Evolutionary conservation across 2,888 invertebrate species (phyloP), one percentile per base, ranked within the genome.

Genomic region (Formica aserva): DNA sequence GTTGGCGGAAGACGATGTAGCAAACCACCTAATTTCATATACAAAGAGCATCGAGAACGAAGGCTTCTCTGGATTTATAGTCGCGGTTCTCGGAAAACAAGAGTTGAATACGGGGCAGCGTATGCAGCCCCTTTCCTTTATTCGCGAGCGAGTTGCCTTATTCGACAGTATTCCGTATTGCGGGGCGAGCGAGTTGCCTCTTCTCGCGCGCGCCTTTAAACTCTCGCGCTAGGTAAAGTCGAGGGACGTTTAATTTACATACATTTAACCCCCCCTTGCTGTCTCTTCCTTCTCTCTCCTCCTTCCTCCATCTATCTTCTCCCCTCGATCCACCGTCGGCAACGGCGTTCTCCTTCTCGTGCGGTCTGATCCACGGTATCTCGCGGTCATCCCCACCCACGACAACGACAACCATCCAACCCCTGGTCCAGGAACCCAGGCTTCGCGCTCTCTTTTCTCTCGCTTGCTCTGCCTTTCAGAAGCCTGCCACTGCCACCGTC

Each of bases 221-320:
- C 86, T 91, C 90, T 87, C 87, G 87, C 86, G 86, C 90, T 92
- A 91, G 91, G 92, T 92, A 92, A 92, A 91, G 89, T 91, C 91
- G 88, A 83, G 87, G 87, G 88, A 92, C 90, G 86, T 92, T 92
- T 89, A 91, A 92, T 92, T 92, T 92, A 86, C 92, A 92, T 92
- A 91, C 86, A 88, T 91, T 90, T 91, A 48, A 88, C 89, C 84
- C 83, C 83, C 66, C 71, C 38, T 41, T 71, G 26, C 75, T n/a
- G 11, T 35, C 67, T 29, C 13, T 13, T 45, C 3, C 22, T 48
- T 66, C 57, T 35, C 45, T 8, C 38, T 52, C n/a, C 67, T 69
- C 18, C 29, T 22, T 71, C 67, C 71, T 69, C 48, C 45, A 8
- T 41, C 60, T 60, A 41, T 41, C n/a, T 48, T 35, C 15, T 29